Evolutionary conservation across 2,888 invertebrate species (phyloP), one percentile per base, ranked within the genome.

Genomic region (Helicoverpa assulta): DNA sequence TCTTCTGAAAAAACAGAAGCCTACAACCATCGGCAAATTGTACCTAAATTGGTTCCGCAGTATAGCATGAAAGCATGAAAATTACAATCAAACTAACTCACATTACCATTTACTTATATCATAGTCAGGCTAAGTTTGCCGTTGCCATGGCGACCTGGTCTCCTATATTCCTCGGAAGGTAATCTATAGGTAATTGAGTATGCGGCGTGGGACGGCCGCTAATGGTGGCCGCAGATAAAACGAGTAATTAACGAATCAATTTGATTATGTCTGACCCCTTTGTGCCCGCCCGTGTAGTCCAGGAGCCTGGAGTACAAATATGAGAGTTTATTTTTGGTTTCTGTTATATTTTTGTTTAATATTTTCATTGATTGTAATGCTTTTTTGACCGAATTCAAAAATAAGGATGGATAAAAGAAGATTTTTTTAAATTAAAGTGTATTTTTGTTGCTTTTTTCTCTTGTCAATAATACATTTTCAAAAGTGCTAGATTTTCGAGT

Each of bases 221-320:
- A 93, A 93, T 93, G 93, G 90, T 82, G 75, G 76, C 70, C 81
- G 71, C 83, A 90, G 92, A 92, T 93, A 93, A 90, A 86, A 83
- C 85, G 73, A 82, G 91, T 92, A 93, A 94, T 94, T 94, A 94
- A 93, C 90, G 90, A 92, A 91, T 93, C 93, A 92, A 91, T 92
- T 91, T 90, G 92, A 93, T 93, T 93, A 92, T 86, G 78, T 84
- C 82, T 85, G 82, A 81, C 74, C 82, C 85, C 91, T 91, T 92
- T 92, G 90, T 90, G 74, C 86, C 26, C 82, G 80, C 37, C 84
- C 74, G 82, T 70, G 61, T 83, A 82, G 82, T 8, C 56, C 5
- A 33, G 64, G 83, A 84, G 81, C 26, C 0, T 16, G 21, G 6
- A 0, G n/a, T 14, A 0, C 18, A 16, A 16, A 57, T 37, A 18